A percentile compares a stretch with the other conserved stretches of the same genome.
Conservation (phyloP, 2,797 vertebrate species). For the Sibirionetta formosa region DNA sequence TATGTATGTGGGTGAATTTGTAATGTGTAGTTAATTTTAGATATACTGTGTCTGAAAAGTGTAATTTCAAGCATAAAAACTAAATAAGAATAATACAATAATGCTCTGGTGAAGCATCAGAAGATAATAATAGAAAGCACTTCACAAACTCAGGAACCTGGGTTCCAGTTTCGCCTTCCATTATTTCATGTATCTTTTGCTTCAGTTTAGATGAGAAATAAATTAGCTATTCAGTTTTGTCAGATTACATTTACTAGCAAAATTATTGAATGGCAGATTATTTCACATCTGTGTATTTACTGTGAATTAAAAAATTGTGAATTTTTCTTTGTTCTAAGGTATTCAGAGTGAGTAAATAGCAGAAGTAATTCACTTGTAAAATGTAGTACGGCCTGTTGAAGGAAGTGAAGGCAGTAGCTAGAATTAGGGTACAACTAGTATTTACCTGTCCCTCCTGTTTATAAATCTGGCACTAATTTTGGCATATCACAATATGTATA, state of each 20-base stretch:
- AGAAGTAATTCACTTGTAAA: not conserved
- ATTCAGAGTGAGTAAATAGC: not conserved
- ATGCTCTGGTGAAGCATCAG: not conserved
- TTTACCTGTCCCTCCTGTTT: not conserved
- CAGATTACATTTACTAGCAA: not conserved
- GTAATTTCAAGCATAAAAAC: not conserved
- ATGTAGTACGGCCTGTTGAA: not conserved
- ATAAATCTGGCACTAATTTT: not conserved
- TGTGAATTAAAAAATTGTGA: not conserved
- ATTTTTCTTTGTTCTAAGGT: not conserved
- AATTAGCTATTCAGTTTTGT: not conserved
- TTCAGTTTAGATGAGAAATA: not conserved
- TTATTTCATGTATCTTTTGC: not conserved
- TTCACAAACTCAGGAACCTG: not conserved
- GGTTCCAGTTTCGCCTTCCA: not conserved
- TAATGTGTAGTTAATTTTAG: not conserved
- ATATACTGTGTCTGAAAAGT: not conserved
- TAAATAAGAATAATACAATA: not conserved
- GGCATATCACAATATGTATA: fast-evolving
- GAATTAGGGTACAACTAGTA: not conserved
- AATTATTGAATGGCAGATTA: not conserved
- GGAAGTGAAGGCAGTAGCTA: not conserved
- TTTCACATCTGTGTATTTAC: not conserved
- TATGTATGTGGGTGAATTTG: not conserved
- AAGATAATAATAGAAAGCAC: not conserved